Evolutionary conservation across 1,140 invertebrate genomes (phyloP), one percentile per base, ranked within the genome.

Genomic region (Elymnias hypermnestra): DNA sequence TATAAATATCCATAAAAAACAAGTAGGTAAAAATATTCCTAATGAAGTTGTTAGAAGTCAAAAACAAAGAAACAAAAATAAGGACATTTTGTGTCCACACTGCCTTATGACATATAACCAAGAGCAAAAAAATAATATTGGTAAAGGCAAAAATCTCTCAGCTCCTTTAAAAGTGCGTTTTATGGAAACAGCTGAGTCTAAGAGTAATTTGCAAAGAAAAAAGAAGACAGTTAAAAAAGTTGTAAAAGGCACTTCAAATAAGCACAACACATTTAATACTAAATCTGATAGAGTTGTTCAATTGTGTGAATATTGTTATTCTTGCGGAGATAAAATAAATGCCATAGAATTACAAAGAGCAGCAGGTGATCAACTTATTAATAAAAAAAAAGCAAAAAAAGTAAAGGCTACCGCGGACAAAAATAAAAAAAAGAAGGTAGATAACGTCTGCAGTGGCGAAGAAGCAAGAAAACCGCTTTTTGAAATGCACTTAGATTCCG

Each of bases 291-390:
- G 26, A 29, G 9, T 29, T n/a, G 2, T 12, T n/a, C 13, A n/a
- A 12, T 29, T 21, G 19, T 21, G 2, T 29, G 22, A 51, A 19
- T 51, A 40, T 48, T 59, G 57, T 12, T 6, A 26, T 8, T 28
- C 19, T 36, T 52, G 57, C 45, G 43, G 49, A 28, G 42, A 14
- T 18, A 49, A 38, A 39, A 12, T 60, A 12, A 42, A 56, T 37
- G 26, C 22, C 19, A 37, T 42, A 28, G 53, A 60, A 25, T 31
- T 56, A 6, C 21, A 17, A 3, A 56, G 53, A 50, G 56, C 40
- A 42, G 45, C 49, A 13, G 60, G 60, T 19, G 60, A 63, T 44
- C 37, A 22, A 42, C 6, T 10, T 12, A 18, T 26, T 10, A 13
- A 19, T 7, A 8, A 42, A 28, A 31, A n/a, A 26, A 23, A 9